A percentile compares a stretch with the other conserved stretches of the same genome.
Evolutionary conservation across 2,113 vertebrate species (phyloP).

Genomic region (Picathartes gymnocephalus): DNA sequence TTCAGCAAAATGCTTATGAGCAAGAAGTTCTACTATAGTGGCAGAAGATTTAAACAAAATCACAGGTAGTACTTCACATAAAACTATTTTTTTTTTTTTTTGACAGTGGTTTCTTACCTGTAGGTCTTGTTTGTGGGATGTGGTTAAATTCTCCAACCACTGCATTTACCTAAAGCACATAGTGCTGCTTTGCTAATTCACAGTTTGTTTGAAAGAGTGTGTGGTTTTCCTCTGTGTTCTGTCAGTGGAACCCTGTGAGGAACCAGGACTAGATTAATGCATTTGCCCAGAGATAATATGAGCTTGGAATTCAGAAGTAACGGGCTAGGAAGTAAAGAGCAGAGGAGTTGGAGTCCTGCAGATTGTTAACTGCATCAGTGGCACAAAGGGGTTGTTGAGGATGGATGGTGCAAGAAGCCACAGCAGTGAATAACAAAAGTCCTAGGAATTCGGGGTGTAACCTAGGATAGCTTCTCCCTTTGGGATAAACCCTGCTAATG

Average conservation of each 20-base stretch:
- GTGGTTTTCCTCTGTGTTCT: neutral
- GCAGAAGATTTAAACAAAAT: neutral
- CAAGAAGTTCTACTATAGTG: neutral
- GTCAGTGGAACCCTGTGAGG: neutral
- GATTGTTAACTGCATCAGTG: neutral
- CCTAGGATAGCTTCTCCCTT: conserved; percentile 40
- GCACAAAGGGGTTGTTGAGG: neutral
- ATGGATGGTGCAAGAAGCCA: neutral
- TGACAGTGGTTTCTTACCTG: neutral
- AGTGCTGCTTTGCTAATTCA: neutral
- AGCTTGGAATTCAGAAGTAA: neutral
- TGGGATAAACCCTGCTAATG: conserved; percentile 60
- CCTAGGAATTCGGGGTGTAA: conserved; percentile 43
- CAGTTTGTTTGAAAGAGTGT: neutral
- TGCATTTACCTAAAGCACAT: neutral
- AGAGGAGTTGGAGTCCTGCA: neutral
- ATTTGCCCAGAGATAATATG: neutral
- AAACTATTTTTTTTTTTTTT: neutral
- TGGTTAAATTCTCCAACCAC: neutral
- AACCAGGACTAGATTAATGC: neutral
- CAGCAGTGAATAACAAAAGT: neutral
- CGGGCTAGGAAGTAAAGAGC: neutral
- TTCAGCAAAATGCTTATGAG: neutral
- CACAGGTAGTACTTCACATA: neutral
- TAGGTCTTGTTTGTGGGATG: neutral